Conservation (phyloP, 2,888 invertebrate species). For the Sarcophaga variegata region DNA sequence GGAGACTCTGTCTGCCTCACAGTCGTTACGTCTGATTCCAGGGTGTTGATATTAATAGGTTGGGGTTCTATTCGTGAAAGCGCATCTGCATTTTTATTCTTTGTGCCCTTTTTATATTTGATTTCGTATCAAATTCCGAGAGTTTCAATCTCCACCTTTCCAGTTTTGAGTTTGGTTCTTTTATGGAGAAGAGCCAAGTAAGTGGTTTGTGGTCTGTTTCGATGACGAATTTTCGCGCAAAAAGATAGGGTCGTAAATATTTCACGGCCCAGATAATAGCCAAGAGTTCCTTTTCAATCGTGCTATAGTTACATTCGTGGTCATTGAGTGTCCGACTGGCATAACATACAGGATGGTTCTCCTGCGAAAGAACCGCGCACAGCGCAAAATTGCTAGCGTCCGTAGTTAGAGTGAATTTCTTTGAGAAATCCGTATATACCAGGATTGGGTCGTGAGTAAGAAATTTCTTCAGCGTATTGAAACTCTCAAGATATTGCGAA, state of each 20-base stretch:
- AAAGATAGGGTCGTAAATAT: conserved; percentile 61
- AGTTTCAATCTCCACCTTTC: conserved; percentile 47
- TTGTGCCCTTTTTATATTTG: background rate
- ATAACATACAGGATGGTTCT: conserved; percentile 49
- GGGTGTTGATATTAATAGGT: background rate
- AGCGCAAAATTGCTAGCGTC: conserved; percentile 31
- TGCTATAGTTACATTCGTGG: conserved; percentile 52
- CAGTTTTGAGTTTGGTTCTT: conserved; percentile 60
- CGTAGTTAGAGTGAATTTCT: conserved; percentile 61
- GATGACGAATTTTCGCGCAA: conserved; percentile 51
- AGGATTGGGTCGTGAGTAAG: too few relatives aligned
- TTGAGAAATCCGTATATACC: conserved; percentile 64
- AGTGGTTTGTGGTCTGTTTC: conserved; percentile 49
- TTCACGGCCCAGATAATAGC: conserved; percentile 60
- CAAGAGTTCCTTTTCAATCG: conserved; percentile 58
- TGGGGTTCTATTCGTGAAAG: background rate
- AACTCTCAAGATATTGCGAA: too few relatives aligned
- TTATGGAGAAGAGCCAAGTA: conserved; percentile 54
- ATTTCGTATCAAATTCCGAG: background rate
- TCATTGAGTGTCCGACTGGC: conserved; percentile 52
- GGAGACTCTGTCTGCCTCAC: background rate
- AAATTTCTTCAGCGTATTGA: too few relatives aligned
- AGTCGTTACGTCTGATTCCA: background rate
- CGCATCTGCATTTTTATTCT: background rate
- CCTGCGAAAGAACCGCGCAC: conserved; percentile 51